phyloP scores from a whole-genome alignment of 2,888 invertebrate species.

The Alloplasta piceator region DNA sequence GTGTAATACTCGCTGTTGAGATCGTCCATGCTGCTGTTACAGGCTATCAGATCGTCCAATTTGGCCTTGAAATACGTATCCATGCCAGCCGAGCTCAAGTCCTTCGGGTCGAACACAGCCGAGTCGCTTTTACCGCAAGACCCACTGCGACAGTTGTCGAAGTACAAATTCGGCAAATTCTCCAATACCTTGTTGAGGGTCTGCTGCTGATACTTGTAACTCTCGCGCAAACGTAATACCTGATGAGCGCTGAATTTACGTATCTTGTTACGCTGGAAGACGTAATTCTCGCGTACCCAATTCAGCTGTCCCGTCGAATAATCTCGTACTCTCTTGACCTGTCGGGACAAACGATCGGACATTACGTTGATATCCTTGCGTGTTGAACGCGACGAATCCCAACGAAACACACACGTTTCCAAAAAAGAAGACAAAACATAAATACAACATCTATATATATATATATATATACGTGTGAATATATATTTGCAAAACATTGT shows the following conservation, averaged over 20 bases:
- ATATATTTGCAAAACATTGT: too few relatives aligned
- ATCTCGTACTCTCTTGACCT: constrained; percentile 96
- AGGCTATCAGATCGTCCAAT: constrained; percentile 86
- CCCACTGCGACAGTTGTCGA: constrained; percentile 96
- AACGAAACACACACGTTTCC: too few relatives aligned
- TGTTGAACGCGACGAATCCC: too few relatives aligned
- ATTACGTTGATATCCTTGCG: too few relatives aligned
- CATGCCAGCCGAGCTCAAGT: constrained; percentile 81
- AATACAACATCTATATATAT: too few relatives aligned
- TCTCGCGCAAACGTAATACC: constrained; percentile 93
- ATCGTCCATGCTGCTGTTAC: constrained; percentile 84
- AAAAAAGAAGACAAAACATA: too few relatives aligned
- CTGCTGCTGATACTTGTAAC: constrained; percentile 98
- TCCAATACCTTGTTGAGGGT: constrained; percentile 97
- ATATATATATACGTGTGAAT: too few relatives aligned
- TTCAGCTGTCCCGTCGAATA: constrained; percentile 96
- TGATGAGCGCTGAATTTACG: constrained; percentile 97
- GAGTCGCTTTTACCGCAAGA: constrained; percentile 91
- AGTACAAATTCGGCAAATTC: constrained; percentile 94
- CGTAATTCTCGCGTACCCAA: constrained; percentile 97
- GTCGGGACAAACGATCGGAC: constrained; percentile 67
- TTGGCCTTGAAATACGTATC: constrained; percentile 89
- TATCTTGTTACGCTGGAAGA: constrained; percentile 96
- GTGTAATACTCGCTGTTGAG: constrained; percentile 90
- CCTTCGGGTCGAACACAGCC: constrained; percentile 87